Percentiles rank a stretch among this genome's conserved stretches.
Evolutionary conservation across 2,888 invertebrate species (phyloP).

Genomic region (Drosophila putrida): DNA sequence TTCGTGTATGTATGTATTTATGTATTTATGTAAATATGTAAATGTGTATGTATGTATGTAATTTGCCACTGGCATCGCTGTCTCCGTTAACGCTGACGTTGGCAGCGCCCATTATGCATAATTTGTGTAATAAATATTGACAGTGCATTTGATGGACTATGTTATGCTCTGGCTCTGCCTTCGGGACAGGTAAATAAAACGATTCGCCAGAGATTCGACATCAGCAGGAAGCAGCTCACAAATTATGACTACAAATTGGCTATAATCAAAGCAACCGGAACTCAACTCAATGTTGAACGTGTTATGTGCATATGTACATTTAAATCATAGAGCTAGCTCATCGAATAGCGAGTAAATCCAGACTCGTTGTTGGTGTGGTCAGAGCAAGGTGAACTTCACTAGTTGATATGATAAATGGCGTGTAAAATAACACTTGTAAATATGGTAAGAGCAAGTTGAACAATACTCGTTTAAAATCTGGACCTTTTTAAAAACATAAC

Average conservation of each 20-base stretch:
- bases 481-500: not conserved
- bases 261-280: conserved; percentile 13
- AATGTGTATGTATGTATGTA: not conserved
- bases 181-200: conserved; percentile 39
- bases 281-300: conserved; percentile 1
- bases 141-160: conserved; percentile 58
- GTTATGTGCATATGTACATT: not conserved
- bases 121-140: conserved; percentile 75
- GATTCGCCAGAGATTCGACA: conserved; percentile 41
- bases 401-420: conserved; percentile 9
- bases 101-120: conserved; percentile 54
- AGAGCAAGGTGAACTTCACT: not conserved
- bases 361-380: not conserved
- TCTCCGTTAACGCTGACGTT: conserved; percentile 1
- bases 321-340: not conserved
- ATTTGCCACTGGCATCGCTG: not conserved
- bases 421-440: not conserved
- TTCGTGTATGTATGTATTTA: conserved; percentile 8
- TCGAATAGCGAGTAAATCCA: too few relatives aligned
- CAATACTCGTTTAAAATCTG: not conserved
- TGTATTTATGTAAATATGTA: too few relatives aligned
- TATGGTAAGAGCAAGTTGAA: not conserved
- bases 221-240: conserved; percentile 20
- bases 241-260: conserved; percentile 32
- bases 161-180: conserved; percentile 12